These are phyloP conservation scores for Oncorhynchus gorbuscha DNA, from an alignment of 2,113 vertebrate species.

Conservation along the genomic window DNA sequence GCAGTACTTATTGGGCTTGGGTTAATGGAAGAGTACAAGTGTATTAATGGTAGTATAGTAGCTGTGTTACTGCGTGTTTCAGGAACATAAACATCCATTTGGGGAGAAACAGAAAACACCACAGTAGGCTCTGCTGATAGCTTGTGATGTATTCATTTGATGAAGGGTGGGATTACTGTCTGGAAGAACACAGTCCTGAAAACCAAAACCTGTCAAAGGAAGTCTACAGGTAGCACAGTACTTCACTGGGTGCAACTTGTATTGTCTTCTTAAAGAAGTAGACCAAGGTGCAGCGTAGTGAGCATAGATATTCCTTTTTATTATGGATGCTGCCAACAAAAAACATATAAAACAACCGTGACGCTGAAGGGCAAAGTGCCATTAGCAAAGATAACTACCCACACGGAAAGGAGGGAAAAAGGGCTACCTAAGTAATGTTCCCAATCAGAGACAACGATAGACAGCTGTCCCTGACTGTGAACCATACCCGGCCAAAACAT, in stretches of 20 bases:
- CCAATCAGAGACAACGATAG: too few relatives aligned
- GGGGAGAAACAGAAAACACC: neutral
- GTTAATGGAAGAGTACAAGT: neutral
- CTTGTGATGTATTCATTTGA: slow-evolving; percentile 17
- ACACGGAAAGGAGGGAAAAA: too few relatives aligned
- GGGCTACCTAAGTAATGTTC: too few relatives aligned
- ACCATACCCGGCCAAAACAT: too few relatives aligned
- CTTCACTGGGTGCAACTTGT: slow-evolving; percentile 11
- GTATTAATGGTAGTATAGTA: neutral
- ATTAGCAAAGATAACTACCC: too few relatives aligned
- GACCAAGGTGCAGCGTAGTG: too few relatives aligned
- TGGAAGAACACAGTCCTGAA: slow-evolving; percentile 6
- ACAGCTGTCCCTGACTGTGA: too few relatives aligned
- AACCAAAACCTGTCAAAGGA: slow-evolving; percentile 2
- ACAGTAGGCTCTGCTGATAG: slow-evolving; percentile 18
- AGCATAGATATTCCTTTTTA: too few relatives aligned
- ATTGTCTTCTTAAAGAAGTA: neutral
- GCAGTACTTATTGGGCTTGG: too few relatives aligned
- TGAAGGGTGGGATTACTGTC: slow-evolving; percentile 13
- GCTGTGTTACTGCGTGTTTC: neutral
- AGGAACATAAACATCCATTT: slow-evolving; percentile 11
- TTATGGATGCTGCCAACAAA: too few relatives aligned
- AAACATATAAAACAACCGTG: too few relatives aligned
- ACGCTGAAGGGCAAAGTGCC: too few relatives aligned
- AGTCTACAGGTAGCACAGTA: neutral